Base-by-base conservation (phyloP, 30 jellyfish, hydroid and myxozoan species). In the Aurelia coerulea region DNA sequence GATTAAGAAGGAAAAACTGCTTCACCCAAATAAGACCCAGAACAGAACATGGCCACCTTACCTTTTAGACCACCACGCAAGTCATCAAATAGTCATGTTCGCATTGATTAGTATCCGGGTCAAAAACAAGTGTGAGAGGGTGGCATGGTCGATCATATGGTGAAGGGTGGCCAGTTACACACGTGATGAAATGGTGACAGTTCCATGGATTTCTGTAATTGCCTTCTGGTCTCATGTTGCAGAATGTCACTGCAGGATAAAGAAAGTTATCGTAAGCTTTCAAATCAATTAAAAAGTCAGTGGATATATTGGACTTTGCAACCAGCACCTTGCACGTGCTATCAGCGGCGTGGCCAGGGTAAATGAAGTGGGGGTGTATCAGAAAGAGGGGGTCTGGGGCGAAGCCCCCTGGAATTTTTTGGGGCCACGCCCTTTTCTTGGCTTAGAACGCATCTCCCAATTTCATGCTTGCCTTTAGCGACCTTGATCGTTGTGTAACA, bases 121-220 rank as follows among this genome's bases (percentile, higher is more conserved):
- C 96, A 63, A 86, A 92, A 46, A 92, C 96, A 16, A 92, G 83
- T 1, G 94, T 18, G 62, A 33, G 53, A 14, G 90, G 88, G 53
- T 80, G 88, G 79, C 98, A 92, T 33, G 93, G 88, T 66, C 88
- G 59, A 51, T 71, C 87, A 19, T 73, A 84, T 46, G 56, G 56
- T 8, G 68, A 73, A n/a, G 91, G 91, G n/a, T 76, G 90, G 13
- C 88, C 94, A 85, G 82, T 33, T 18, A 13, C 84, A 70, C 98
- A 92, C 8, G 96, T 56, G 17, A 86, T 73, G 82, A 86, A 92
- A 60, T 83, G 86, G 68, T 92, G 98, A 72, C 98, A 92, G 65
- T 80, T 86, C 98, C 98, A 92, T 17, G 98, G 98, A 78, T 92
- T 83, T 54, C 95, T 68, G 88, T 84, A 90, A 50, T 90, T 84